Evolutionary conservation across 2,113 vertebrate species (phyloP), one percentile per base, ranked within the genome.

Genomic region (Cyprinodon variegatus): DNA sequence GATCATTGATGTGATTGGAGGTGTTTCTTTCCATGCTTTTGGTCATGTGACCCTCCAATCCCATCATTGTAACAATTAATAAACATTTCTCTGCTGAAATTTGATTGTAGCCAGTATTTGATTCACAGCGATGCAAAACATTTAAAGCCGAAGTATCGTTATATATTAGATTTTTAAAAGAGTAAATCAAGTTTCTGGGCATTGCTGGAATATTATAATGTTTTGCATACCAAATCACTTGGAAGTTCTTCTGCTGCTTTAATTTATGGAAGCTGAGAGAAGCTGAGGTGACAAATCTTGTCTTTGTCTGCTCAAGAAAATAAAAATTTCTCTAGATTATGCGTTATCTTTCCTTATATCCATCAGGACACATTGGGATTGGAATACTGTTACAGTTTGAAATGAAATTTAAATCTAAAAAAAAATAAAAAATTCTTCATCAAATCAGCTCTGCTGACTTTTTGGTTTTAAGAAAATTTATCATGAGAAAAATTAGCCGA

Each of bases 121-220:
- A 20, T 57, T 68, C 4, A 68, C 37, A 70, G 14, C 40, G 53
- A 39, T 68, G 61, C 71, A 70, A 82, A 70, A 67, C 74, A 69
- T 80, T 83, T 65, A 22, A 74, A 53, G 11, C 46, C 6, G 36
- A 39, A 50, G 65, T 57, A 69, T 86, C 83, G 85, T 82, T 82
- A 82, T 83, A 77, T 48, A 65, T 14, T 72, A 92, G 95, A 94
- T 95, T 93, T 96, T 91, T 93, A 96, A 95, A 96, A 93, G 91
- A 93, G 95, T 93, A 91, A 94, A 94, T 95, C 88, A 86, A 93
- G 93, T 93, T 96, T 93, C 90, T 94, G 94, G 40, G 64, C 93
- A 93, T 93, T 88, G 94, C 95, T 94, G 94, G 93, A 96, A 96
- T 95, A 95, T 97, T 96, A 96, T 96, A 92, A 93, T 92, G 91